Base-by-base conservation (phyloP, 2,888 invertebrate genomes). In the Chrysomela aeneicollis region DNA sequence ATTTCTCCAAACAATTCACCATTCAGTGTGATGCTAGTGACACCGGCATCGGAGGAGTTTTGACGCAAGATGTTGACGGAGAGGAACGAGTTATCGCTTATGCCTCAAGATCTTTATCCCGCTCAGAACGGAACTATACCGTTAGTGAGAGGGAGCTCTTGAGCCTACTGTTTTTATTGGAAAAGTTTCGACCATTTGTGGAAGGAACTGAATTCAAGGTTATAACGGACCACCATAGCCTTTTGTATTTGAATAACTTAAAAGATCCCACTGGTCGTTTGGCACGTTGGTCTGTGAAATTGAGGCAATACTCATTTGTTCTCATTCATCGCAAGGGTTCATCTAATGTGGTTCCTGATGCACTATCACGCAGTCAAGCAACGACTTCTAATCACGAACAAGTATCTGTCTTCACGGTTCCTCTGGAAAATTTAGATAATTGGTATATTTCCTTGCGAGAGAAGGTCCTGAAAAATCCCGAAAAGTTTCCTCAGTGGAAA, bases 221-320 rank as follows among this genome's bases (percentile, higher is more conserved):
- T 0, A 65, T 76, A 0, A 77, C 73, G 8, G 74, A 75, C 52
- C 74, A 75, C 35, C 53, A 63, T 30, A 67, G 72, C 1, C 49
- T 77, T 1, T 50, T 70, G 17, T 74, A 73, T 73, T 60, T 76
- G 0, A 67, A 74, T 64, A 62, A 61, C 5, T 60, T 73, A 26
- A 72, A 74, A 52, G 75, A 75, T 22, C 66, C 75, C 0, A 69
- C 65, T 30, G 77, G 74, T 1, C 21, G 75, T 9, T 46, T 77
- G 17, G 73, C 74, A 0, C 55, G 73, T 10, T 78, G 73, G 69
- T 61, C 68, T 19, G 57, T 49, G 5, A 49, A 49, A 4, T 49
- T 49, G 49, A 49, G 49, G 10, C 51, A 55, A 47, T 54, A 66
- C 49, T 32, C 47, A 35, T 66, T 66, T 51, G 59, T 58, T 30